Evolutionary conservation across 2,797 vertebrate genomes (phyloP).

Genomic region (Ptychobarbus kaznakovi): DNA sequence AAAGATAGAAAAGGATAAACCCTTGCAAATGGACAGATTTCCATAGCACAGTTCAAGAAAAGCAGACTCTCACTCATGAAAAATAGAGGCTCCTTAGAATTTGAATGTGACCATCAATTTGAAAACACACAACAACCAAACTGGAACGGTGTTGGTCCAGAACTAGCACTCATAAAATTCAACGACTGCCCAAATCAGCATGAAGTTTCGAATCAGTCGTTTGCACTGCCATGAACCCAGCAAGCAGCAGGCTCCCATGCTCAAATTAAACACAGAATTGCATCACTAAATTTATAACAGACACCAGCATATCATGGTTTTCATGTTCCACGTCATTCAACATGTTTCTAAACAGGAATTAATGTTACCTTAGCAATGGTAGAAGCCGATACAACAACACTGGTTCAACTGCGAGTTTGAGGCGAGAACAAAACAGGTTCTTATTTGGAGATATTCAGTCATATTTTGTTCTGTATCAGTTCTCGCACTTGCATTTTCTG

Average conservation of each 20-base stretch:
- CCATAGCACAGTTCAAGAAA: constrained; percentile 53
- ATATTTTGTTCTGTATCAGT: constrained; percentile 1
- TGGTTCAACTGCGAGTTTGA: neutral
- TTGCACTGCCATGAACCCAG: constrained; percentile 60
- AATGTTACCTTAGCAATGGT: neutral
- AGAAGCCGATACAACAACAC: neutral
- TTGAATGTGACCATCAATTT: constrained; percentile 45
- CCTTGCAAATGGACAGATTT: constrained; percentile 60
- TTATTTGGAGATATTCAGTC: neutral
- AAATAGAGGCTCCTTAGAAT: constrained; percentile 49
- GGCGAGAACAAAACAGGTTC: neutral
- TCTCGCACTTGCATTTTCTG: neutral
- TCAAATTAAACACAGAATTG: constrained; percentile 56
- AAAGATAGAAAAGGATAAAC: constrained; percentile 46
- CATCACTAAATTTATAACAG: neutral
- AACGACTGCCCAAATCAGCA: constrained; percentile 55
- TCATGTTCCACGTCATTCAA: neutral
- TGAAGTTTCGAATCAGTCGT: constrained; percentile 62
- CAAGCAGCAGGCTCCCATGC: constrained; percentile 33
- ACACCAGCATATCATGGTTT: neutral
- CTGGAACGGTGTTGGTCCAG: constrained; percentile 35
- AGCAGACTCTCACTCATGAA: constrained; percentile 41
- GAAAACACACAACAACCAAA: constrained; percentile 44
- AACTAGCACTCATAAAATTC: constrained; percentile 62
- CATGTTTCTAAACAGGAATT: neutral